Conservation (phyloP, 2,113 vertebrate species). For the Atherinomorus stipes region DNA sequence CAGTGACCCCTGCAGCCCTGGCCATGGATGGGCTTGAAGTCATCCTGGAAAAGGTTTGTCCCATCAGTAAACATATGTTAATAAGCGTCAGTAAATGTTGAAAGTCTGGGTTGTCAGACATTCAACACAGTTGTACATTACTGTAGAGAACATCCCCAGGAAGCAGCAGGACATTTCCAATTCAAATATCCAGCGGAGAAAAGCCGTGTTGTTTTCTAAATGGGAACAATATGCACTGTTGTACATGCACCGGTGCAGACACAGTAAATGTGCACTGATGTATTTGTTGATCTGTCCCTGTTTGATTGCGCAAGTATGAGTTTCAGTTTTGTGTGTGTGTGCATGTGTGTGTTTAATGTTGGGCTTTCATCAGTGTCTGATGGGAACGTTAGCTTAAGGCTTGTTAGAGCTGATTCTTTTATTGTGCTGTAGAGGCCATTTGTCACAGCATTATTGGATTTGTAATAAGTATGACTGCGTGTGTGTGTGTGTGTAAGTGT, state of each 20-base stretch:
- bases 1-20: not conserved
- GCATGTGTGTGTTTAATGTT: conserved; percentile 15
- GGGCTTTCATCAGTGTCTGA: conserved; percentile 44
- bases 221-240: conserved; percentile 47
- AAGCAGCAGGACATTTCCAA: conserved; percentile 50
- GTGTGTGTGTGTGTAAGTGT: not conserved
- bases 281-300: not conserved
- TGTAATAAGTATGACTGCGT: conserved; percentile 53
- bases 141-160: conserved; percentile 10
- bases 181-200: conserved; percentile 56
- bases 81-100: not conserved
- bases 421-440: conserved; percentile 60
- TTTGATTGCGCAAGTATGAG: conserved; percentile 15
- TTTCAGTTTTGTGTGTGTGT: conserved; percentile 6
- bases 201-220: conserved; percentile 46
- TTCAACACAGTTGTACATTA: conserved; percentile 18
- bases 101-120: not conserved
- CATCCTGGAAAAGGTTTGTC: not conserved
- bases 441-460: conserved; percentile 71
- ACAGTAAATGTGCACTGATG: not conserved
- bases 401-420: conserved; percentile 56
- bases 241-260: conserved; percentile 5
- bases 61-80: not conserved
- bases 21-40: not conserved
- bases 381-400: conserved; percentile 58